Evolutionary conservation across 2,888 invertebrate genomes (phyloP).

Genomic region (Pachliopta kotzebuea): DNA sequence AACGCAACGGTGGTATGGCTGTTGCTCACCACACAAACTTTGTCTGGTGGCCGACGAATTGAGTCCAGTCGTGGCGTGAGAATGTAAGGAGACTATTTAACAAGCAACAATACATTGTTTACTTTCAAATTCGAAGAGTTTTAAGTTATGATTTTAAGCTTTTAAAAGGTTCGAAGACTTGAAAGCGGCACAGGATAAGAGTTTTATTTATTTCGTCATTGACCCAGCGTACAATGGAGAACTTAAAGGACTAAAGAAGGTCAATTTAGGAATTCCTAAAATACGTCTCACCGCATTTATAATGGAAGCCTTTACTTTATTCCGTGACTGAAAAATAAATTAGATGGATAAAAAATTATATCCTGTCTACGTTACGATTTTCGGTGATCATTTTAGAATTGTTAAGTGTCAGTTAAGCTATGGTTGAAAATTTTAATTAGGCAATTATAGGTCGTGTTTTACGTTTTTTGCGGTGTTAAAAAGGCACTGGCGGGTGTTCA

Average conservation of each 20-base stretch:
- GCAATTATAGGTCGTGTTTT: conserved; percentile 57
- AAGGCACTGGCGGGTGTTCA: conserved; percentile 55
- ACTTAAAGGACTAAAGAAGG: conserved; percentile 32
- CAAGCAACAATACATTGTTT: conserved; percentile 59
- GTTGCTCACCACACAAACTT: conserved; percentile 56
- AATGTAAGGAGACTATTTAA: conserved; percentile 54
- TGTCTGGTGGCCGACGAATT: conserved; percentile 53
- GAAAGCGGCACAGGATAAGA: conserved; percentile 21
- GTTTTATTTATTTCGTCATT: conserved; percentile 29
- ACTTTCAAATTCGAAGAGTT: conserved; percentile 52
- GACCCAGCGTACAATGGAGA: conserved; percentile 34
- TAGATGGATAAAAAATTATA: conserved; percentile 15
- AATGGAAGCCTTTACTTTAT: conserved; percentile 50
- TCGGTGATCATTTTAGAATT: conserved; percentile 41
- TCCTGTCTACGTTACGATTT: conserved; percentile 10
- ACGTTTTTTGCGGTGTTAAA: conserved; percentile 51
- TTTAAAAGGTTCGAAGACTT: conserved; percentile 22
- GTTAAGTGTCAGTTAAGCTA: conserved; percentile 53
- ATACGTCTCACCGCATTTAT: conserved; percentile 19
- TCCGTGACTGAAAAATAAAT: conserved; percentile 50
- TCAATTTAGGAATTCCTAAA: conserved; percentile 15
- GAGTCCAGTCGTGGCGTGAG: conserved; percentile 51
- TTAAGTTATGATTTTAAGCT: conserved; percentile 33
- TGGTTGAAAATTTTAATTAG: conserved; percentile 54
- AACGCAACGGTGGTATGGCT: conserved; percentile 57